phyloP scores from a whole-genome alignment of 2,797 vertebrate species.

The Acanthopagrus latus region DNA sequence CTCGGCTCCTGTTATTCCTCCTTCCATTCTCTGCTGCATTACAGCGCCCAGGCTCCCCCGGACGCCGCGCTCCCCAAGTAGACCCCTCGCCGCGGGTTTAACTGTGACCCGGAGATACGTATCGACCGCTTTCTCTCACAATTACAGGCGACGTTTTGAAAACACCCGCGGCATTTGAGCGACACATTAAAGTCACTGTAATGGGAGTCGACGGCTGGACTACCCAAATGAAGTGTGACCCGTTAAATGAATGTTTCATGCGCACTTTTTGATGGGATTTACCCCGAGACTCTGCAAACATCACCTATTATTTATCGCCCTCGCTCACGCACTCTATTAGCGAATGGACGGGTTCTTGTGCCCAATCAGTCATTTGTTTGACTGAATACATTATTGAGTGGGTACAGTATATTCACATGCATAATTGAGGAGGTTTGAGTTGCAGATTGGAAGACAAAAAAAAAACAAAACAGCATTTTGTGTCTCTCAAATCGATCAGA shows the following conservation, averaged over 20 bases:
- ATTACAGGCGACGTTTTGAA: slow-evolving; percentile 66
- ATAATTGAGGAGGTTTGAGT: slow-evolving; percentile 57
- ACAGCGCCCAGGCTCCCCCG: slow-evolving; percentile 65
- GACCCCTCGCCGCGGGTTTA: slow-evolving; percentile 55
- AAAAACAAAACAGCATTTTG: slow-evolving; percentile 57
- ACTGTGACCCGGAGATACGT: slow-evolving; percentile 56
- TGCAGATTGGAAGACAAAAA: slow-evolving; percentile 35
- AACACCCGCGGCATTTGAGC: slow-evolving; percentile 66
- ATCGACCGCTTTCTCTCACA: slow-evolving; percentile 47
- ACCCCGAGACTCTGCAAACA: slow-evolving; percentile 57
- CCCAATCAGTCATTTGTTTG: slow-evolving; percentile 64
- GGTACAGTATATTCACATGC: slow-evolving; percentile 65
- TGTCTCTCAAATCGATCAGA: slow-evolving; percentile 39
- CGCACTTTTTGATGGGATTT: slow-evolving; percentile 66
- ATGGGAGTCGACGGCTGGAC: slow-evolving; percentile 47
- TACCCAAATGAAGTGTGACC: slow-evolving; percentile 70
- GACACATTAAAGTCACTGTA: slow-evolving; percentile 65
- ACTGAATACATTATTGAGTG: slow-evolving; percentile 64
- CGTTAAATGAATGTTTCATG: slow-evolving; percentile 74
- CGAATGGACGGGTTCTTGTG: slow-evolving; percentile 59
- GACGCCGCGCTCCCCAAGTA: slow-evolving; percentile 53
- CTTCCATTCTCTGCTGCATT: slow-evolving; percentile 62
- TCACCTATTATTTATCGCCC: slow-evolving; percentile 64
- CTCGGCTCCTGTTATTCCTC: slow-evolving; percentile 57
- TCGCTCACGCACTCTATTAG: slow-evolving; percentile 38